A percentile compares a stretch with the other conserved stretches of the same genome.
These are phyloP conservation scores for Caenorhabditis sinica DNA, from an alignment of 2,888 invertebrate species.

Conservation along the genomic window DNA sequence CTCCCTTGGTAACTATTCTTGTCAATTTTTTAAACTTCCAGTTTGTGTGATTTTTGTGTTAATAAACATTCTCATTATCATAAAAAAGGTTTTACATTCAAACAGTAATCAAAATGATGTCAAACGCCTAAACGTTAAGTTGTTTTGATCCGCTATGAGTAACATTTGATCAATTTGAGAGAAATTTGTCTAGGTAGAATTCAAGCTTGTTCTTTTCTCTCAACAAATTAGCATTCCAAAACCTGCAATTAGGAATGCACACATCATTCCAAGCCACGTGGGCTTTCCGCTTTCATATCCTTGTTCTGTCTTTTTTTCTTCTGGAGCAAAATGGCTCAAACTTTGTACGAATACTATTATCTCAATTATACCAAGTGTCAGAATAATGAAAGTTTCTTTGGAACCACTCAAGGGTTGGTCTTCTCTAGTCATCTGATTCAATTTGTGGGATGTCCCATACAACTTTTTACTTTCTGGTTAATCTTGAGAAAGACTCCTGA, in stretches of 20 bases:
- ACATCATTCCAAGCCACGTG: no score
- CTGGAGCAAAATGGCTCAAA: constrained; percentile 7
- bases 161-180: no score
- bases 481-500: constrained; percentile 14
- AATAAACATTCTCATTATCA: background rate
- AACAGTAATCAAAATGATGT: no score
- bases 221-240: no score
- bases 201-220: no score
- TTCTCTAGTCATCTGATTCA: constrained; percentile 15
- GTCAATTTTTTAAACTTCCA: background rate
- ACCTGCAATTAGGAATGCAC: no score
- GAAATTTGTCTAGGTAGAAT: no score
- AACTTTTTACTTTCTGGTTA: background rate
- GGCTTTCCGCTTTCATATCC: no score
- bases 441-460: background rate
- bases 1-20: background rate
- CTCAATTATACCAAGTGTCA: background rate
- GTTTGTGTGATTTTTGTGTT: constrained; percentile 1
- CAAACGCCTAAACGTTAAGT: no score
- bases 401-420: background rate
- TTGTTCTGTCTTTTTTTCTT: background rate
- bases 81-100: no score
- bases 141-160: no score
- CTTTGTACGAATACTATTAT: background rate
- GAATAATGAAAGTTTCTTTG: background rate